phyloP scores from a whole-genome alignment of 2,888 invertebrate species.

The Philereme vetulata region DNA sequence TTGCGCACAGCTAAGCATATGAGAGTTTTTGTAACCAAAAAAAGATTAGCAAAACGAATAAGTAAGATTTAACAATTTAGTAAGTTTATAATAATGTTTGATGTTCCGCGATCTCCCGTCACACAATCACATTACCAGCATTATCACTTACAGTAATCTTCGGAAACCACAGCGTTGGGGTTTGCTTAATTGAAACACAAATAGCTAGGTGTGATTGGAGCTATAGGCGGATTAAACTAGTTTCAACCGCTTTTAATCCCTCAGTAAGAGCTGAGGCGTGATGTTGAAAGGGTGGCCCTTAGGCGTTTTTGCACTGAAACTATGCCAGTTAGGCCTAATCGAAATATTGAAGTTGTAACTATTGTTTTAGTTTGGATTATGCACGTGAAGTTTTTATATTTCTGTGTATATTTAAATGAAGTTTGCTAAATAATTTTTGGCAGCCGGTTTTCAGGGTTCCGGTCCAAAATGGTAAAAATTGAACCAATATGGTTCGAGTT shows the following conservation, averaged over 20 bases:
- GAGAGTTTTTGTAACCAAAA: too few relatives aligned
- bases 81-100: background rate
- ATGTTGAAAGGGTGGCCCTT: slow-evolving; percentile 52
- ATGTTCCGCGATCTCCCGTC: slow-evolving; percentile 5
- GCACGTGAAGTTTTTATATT: slow-evolving; percentile 13
- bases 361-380: slow-evolving; percentile 33
- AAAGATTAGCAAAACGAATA: too few relatives aligned
- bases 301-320: slow-evolving; percentile 53
- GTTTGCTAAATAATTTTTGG: background rate
- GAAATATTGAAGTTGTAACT: slow-evolving; percentile 38
- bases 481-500: too few relatives aligned
- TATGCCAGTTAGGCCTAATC: slow-evolving; percentile 37
- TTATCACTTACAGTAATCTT: slow-evolving; percentile 53
- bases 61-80: background rate
- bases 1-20: too few relatives aligned
- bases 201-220: slow-evolving; percentile 73
- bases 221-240: slow-evolving; percentile 65
- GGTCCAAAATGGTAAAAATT: too few relatives aligned
- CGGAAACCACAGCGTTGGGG: slow-evolving; percentile 62
- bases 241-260: slow-evolving; percentile 55
- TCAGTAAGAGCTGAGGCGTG: slow-evolving; percentile 48
- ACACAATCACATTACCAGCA: slow-evolving; percentile 28
- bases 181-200: slow-evolving; percentile 76
- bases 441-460: too few relatives aligned
- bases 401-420: background rate